These are phyloP conservation scores for Temnothorax longispinosus DNA, from an alignment of 1,140 invertebrate genomes.

Conservation along the genomic window DNA sequence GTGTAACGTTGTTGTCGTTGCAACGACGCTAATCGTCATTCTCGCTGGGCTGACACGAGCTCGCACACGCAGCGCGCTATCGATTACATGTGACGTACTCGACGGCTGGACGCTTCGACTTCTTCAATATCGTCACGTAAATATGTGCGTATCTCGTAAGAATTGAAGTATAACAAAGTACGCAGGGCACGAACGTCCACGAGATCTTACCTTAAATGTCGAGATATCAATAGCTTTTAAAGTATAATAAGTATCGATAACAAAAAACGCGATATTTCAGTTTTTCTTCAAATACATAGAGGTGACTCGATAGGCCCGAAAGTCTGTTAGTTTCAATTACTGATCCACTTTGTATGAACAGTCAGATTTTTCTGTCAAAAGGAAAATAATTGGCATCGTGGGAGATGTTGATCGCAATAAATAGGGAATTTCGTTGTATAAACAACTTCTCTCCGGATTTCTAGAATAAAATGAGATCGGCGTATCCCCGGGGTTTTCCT, in stretches of 20 bases:
- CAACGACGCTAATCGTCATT: constrained; percentile 25
- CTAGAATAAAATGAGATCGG: constrained; percentile 41
- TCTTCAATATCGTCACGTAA: not conserved
- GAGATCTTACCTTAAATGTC: not conserved
- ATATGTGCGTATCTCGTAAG: not conserved
- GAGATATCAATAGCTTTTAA: not conserved
- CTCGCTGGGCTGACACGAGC: constrained; percentile 23
- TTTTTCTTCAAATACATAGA: not conserved
- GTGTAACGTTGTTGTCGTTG: constrained; percentile 31
- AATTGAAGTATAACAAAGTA: not conserved
- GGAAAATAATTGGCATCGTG: constrained; percentile 22
- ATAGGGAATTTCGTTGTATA: constrained; percentile 19
- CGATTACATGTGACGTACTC: constrained; percentile 30
- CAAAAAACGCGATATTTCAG: not conserved
- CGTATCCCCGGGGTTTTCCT: constrained; percentile 25
- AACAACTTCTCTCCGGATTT: constrained; percentile 42
- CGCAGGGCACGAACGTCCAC: too few species aligned
- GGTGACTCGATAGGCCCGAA: not conserved
- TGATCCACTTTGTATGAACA: not conserved
- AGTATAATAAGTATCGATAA: not conserved
- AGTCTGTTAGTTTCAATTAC: constrained; percentile 16
- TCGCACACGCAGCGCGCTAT: constrained; percentile 12
- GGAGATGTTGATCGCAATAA: constrained; percentile 19
- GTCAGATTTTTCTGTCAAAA: not conserved
- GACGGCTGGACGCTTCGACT: not conserved